Conservation (phyloP, 1,140 invertebrate genomes). For the Rhagoletis pomonella region DNA sequence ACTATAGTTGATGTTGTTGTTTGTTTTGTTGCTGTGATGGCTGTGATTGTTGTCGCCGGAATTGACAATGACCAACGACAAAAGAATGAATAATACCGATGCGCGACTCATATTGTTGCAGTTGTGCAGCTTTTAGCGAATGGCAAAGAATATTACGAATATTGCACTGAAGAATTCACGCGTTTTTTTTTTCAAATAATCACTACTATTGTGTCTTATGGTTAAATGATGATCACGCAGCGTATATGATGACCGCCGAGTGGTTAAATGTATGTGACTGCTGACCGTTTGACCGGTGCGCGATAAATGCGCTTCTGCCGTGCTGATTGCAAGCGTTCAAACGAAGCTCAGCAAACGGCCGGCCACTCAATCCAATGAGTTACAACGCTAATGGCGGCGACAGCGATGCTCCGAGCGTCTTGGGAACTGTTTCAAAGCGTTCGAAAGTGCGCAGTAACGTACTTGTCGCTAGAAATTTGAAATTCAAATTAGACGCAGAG, state of each 20-base stretch:
- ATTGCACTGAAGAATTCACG: conserved; percentile 43
- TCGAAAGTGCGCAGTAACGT: not conserved
- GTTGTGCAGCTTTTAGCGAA: conserved; percentile 37
- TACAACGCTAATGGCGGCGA: not conserved
- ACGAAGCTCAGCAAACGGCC: not conserved
- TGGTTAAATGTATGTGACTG: not conserved
- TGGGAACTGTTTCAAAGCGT: not conserved
- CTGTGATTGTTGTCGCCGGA: conserved; percentile 63
- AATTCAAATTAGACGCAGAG: conserved; percentile 19
- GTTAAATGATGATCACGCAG: not conserved
- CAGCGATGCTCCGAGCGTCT: not conserved
- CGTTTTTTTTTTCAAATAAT: not conserved
- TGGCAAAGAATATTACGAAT: not conserved
- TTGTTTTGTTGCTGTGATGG: conserved; percentile 56
- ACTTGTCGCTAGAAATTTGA: not conserved
- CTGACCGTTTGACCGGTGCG: conserved; percentile 20
- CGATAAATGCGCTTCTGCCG: not conserved
- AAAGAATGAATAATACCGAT: conserved; percentile 62
- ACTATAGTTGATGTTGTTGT: not conserved
- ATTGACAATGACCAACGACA: conserved; percentile 66
- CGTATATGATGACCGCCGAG: not conserved
- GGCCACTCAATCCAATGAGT: no score
- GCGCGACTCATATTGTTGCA: conserved; percentile 63
- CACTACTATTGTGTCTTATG: not conserved
- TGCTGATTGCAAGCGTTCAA: not conserved